Conservation (phyloP, 2,888 invertebrate genomes). For the Kryphioiulus occultus region DNA sequence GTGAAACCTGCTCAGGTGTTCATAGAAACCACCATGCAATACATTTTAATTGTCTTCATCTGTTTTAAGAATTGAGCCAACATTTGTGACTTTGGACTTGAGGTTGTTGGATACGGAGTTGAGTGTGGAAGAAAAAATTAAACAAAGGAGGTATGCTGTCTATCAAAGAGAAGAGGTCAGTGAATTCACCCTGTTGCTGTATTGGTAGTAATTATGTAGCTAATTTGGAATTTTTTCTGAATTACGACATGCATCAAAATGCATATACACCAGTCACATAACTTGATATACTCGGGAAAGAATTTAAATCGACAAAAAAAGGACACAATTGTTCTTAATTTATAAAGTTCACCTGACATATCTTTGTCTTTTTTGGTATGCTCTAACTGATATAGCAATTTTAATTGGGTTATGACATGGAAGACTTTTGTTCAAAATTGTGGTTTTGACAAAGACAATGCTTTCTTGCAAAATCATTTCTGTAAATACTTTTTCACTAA, state of each 20-base stretch:
- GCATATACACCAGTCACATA: too few relatives aligned
- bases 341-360: too few relatives aligned
- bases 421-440: too few relatives aligned
- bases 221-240: too few relatives aligned
- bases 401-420: background rate
- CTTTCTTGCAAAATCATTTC: background rate
- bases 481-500: too few relatives aligned
- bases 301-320: too few relatives aligned
- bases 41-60: background rate
- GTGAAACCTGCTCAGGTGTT: background rate
- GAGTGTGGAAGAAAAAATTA: background rate
- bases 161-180: slow-evolving; percentile 29
- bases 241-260: too few relatives aligned
- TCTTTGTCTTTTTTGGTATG: too few relatives aligned
- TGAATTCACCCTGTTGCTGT: background rate
- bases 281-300: too few relatives aligned
- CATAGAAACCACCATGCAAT: background rate
- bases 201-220: background rate
- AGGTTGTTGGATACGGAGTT: background rate
- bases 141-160: slow-evolving; percentile 18
- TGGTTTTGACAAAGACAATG: background rate
- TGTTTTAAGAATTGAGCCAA: background rate
- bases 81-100: background rate
- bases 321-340: too few relatives aligned
- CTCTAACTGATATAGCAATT: background rate